These are phyloP conservation scores for Tichodroma muraria DNA, from an alignment of 2,113 vertebrate genomes.

Conservation along the genomic window DNA sequence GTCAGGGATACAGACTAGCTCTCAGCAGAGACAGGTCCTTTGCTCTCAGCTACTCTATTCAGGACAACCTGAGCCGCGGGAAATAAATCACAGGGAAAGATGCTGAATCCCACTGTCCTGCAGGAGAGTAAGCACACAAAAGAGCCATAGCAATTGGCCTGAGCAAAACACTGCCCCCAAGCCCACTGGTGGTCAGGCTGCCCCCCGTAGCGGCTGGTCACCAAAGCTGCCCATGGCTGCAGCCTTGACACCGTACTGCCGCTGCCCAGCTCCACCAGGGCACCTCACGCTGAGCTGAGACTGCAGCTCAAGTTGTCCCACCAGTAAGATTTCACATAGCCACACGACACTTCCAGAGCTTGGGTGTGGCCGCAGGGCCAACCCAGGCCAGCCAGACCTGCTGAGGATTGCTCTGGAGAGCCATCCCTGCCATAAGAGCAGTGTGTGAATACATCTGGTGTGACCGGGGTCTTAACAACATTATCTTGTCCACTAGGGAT, in stretches of 20 bases:
- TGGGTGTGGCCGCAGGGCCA: background rate
- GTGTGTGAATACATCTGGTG: background rate
- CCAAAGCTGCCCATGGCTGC: rapidly evolving
- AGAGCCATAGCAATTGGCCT: background rate
- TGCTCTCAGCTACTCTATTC: background rate
- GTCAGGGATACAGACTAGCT: background rate
- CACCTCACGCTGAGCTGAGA: background rate
- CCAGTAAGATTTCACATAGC: rapidly evolving
- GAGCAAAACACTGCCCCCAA: background rate
- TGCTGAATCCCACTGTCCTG: background rate
- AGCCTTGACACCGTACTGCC: background rate
- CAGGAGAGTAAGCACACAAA: background rate
- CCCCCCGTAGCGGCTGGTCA: background rate
- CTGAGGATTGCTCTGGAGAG: background rate
- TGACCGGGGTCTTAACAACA: background rate
- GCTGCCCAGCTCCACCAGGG: background rate
- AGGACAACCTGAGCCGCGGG: background rate
- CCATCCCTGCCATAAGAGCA: background rate
- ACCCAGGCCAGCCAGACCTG: background rate
- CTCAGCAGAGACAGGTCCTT: background rate
- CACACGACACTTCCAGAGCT: background rate
- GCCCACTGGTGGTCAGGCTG: background rate
- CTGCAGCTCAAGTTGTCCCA: background rate
- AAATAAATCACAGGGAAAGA: background rate
- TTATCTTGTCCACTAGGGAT: background rate